These are phyloP conservation scores for Drosophila erecta DNA, from an alignment of 1,140 invertebrate species.

Conservation along the genomic window DNA sequence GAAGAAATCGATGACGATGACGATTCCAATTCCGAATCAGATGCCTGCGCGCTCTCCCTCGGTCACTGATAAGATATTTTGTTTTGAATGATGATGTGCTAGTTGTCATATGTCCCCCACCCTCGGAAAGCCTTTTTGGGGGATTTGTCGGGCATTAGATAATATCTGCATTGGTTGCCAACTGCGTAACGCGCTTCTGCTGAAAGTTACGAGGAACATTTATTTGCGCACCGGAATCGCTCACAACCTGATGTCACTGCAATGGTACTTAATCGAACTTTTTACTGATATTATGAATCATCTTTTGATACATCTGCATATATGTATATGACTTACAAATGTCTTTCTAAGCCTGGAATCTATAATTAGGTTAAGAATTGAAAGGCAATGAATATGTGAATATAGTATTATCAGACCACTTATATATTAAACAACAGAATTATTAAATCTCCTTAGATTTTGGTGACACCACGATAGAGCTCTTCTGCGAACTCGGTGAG, in stretches of 20 bases:
- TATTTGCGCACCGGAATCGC: conserved; percentile 23
- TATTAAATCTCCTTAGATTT: neutral
- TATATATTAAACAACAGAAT: neutral
- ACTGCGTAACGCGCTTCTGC: conserved; percentile 47
- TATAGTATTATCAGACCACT: neutral
- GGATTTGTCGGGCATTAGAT: conserved; percentile 78
- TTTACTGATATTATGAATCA: neutral
- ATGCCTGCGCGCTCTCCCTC: neutral
- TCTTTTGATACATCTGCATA: neutral
- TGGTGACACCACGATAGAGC: neutral
- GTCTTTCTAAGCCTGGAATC: no score
- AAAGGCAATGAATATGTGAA: no score
- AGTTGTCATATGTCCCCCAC: conserved; percentile 64
- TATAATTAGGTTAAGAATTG: no score
- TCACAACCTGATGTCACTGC: conserved; percentile 11
- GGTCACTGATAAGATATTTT: conserved; percentile 66
- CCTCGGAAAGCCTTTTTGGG: conserved; percentile 51
- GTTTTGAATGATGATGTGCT: conserved; percentile 80
- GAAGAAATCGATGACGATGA: conserved; percentile 13
- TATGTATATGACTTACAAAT: no score
- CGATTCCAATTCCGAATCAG: neutral
- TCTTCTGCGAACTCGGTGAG: conserved; percentile 7
- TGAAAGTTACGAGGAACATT: neutral
- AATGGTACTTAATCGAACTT: neutral
- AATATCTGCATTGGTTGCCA: conserved; percentile 61